A percentile compares a stretch with the other conserved stretches of the same genome.
Conservation (phyloP, 2,888 invertebrate genomes). For the Chouioia cunea region DNA sequence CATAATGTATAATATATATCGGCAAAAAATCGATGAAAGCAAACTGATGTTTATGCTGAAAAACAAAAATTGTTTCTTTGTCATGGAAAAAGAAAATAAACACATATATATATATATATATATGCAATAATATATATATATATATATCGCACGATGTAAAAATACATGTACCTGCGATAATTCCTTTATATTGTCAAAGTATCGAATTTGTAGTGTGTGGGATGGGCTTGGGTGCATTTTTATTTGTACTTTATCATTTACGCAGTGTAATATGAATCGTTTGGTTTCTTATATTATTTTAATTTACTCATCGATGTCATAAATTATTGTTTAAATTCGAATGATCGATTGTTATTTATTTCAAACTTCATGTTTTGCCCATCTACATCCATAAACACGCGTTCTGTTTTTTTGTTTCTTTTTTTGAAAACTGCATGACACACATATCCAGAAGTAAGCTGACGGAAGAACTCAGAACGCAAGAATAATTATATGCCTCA, state of each 20-base stretch:
- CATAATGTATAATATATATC: no score
- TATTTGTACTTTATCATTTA: not conserved
- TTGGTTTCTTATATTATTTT: conserved; percentile 7
- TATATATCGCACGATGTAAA: conserved; percentile 19
- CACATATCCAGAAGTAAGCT: conserved; percentile 22
- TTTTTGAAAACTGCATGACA: conserved; percentile 18
- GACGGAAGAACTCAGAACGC: conserved; percentile 8
- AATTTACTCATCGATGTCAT: conserved; percentile 15
- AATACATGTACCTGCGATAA: conserved; percentile 20
- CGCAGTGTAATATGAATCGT: not conserved
- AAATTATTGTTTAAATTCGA: conserved; percentile 26
- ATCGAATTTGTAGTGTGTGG: not conserved
- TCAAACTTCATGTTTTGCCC: not conserved
- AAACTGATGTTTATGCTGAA: not conserved
- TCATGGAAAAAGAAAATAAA: not conserved
- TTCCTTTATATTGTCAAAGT: conserved; percentile 25
- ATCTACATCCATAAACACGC: not conserved
- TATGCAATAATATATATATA: no score
- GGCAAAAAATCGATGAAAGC: not conserved
- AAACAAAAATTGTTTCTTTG: conserved; percentile 2
- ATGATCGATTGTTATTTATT: conserved; percentile 17
- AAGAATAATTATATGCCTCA: conserved; percentile 12
- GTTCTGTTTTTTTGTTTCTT: conserved; percentile 2
- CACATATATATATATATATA: no score
- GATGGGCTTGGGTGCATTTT: conserved; percentile 12